These are phyloP conservation scores for Fringilla coelebs DNA, from an alignment of 2,797 vertebrate genomes.

Conservation along the genomic window DNA sequence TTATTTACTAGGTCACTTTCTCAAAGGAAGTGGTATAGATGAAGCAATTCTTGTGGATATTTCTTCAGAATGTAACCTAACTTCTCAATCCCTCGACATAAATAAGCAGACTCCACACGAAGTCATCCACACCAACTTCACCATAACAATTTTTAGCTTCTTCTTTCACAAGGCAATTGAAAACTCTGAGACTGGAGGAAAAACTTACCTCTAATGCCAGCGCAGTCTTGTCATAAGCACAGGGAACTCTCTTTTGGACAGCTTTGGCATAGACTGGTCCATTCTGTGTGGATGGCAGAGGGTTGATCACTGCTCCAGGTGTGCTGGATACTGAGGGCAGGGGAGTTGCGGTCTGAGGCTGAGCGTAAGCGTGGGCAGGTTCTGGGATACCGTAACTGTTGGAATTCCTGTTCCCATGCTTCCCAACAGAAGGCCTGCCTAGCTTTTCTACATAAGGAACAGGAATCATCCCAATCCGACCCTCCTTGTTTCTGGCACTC, in stretches of 20 bases:
- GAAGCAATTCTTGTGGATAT: conserved; percentile 39
- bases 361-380: conserved; percentile 95
- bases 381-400: conserved; percentile 98
- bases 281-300: conserved; percentile 91
- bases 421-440: conserved; percentile 80
- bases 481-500: conserved; percentile 97
- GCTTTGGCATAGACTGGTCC: conserved; percentile 96
- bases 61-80: conserved; percentile 4
- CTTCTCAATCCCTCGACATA: neutral
- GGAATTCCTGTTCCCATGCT: conserved; percentile 90
- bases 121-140: neutral
- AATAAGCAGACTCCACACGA: neutral
- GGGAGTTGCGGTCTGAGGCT: conserved; percentile 92
- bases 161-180: neutral
- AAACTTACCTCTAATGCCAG: conserved; percentile 92
- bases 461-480: conserved; percentile 95
- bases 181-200: neutral
- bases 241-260: conserved; percentile 97
- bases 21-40: conserved; percentile 44
- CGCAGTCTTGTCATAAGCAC: conserved; percentile 98
- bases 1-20: neutral
- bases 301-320: conserved; percentile 86
- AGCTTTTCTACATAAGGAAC: conserved; percentile 98
- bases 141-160: neutral
- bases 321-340: conserved; percentile 79